These are phyloP conservation scores for Chaetogeoica ovagalla DNA, from an alignment of 2,888 invertebrate species.

Conservation along the genomic window DNA sequence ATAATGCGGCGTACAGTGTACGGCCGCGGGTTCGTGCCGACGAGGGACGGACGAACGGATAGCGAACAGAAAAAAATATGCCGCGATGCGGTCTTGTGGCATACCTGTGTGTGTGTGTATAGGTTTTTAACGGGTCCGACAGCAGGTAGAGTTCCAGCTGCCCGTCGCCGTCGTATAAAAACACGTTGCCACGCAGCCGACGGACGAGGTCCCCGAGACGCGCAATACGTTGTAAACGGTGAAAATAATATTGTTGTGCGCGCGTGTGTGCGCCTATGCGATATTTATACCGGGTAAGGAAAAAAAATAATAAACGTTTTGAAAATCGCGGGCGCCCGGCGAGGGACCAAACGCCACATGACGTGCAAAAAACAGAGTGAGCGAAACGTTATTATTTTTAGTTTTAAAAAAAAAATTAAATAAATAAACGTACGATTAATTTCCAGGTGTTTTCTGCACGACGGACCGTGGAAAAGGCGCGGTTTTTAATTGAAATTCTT, in stretches of 20 bases:
- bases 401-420: slow-evolving; percentile 15
- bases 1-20: neutral
- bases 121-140: slow-evolving; percentile 36
- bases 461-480: slow-evolving; percentile 48
- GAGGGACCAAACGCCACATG: slow-evolving; percentile 2
- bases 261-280: no score
- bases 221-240: no score
- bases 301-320: slow-evolving; percentile 14
- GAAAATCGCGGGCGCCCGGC: slow-evolving; percentile 2
- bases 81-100: slow-evolving; percentile 38
- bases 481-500: slow-evolving; percentile 53
- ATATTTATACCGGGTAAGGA: neutral
- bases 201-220: no score
- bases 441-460: slow-evolving; percentile 51
- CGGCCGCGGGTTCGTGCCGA: neutral
- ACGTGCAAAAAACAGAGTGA: neutral
- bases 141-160: slow-evolving; percentile 49
- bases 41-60: neutral
- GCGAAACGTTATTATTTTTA: slow-evolving; percentile 33
- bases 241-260: no score
- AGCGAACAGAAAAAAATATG: neutral
- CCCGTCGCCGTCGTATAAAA: slow-evolving; percentile 24
- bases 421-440: slow-evolving; percentile 8
- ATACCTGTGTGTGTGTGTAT: slow-evolving; percentile 19
- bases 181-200: neutral